These are phyloP conservation scores for Pachypeltis micranthus DNA, from an alignment of 1,140 invertebrate genomes.

Conservation along the genomic window DNA sequence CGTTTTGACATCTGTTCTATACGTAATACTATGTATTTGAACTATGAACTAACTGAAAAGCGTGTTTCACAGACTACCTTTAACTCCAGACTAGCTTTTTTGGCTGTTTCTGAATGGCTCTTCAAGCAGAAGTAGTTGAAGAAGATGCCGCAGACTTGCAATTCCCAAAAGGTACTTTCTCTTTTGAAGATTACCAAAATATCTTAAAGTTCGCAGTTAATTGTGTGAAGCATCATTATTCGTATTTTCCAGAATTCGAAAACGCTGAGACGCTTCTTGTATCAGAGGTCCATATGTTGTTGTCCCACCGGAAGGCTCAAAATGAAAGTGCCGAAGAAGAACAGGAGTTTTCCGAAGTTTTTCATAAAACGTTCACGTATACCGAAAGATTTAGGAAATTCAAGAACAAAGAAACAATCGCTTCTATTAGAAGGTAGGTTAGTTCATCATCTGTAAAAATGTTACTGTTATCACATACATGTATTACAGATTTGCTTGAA, in stretches of 20 bases:
- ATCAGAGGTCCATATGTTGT: conserved; percentile 94
- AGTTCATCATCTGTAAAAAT: too few relatives aligned
- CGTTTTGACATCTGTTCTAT: too few relatives aligned
- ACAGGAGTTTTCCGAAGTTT: conserved; percentile 95
- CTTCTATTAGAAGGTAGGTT: conserved; percentile 71
- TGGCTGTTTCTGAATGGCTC: too few relatives aligned
- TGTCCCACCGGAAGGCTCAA: conserved; percentile 93
- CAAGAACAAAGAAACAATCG: conserved; percentile 77
- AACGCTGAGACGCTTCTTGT: conserved; percentile 95
- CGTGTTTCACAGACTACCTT: too few relatives aligned
- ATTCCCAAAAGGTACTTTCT: conserved; percentile 19
- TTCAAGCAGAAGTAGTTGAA: conserved; percentile 12
- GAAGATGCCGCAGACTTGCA: conserved; percentile 20
- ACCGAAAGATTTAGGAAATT: conserved; percentile 83
- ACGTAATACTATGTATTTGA: too few relatives aligned
- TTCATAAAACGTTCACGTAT: conserved; percentile 94
- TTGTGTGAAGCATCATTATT: not conserved
- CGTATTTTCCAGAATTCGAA: conserved; percentile 76
- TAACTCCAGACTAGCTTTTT: too few relatives aligned
- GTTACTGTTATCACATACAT: too few relatives aligned
- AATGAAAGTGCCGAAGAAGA: conserved; percentile 98
- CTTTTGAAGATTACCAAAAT: too few relatives aligned
- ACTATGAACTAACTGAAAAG: too few relatives aligned
- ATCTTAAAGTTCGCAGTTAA: too few relatives aligned
- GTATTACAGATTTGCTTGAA: too few relatives aligned